Evolutionary conservation across 2,113 vertebrate species (phyloP).

Genomic region (Dolichotis patagonum): DNA sequence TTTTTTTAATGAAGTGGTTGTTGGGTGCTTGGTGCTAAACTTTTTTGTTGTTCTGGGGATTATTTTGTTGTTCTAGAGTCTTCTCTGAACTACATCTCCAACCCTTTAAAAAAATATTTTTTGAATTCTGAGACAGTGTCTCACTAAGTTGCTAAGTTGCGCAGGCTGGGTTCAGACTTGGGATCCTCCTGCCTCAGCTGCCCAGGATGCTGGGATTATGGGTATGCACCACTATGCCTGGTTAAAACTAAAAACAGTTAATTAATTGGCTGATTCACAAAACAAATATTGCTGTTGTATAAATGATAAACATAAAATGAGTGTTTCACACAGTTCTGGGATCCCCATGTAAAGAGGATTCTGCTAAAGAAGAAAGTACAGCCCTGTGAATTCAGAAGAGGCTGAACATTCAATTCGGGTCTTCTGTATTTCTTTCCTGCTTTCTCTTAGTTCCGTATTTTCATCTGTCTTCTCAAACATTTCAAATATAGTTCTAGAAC

Average conservation of each 20-base stretch:
- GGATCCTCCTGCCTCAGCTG: neutral
- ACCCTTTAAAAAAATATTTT: neutral
- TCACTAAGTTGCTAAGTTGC: neutral
- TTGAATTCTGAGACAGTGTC: neutral
- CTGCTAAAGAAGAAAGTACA: conserved; percentile 17
- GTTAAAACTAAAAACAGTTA: neutral
- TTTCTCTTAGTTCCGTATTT: neutral
- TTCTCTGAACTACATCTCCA: neutral
- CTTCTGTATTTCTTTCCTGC: neutral
- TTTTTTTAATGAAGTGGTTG: neutral
- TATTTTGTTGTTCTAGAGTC: too few species aligned
- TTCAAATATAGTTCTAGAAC: neutral
- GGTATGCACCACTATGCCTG: neutral
- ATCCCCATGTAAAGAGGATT: neutral
- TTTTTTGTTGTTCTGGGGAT: neutral
- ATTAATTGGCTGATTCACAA: neutral
- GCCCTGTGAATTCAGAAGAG: conserved; percentile 13
- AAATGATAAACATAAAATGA: neutral
- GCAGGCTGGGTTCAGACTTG: neutral
- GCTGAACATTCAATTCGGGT: neutral
- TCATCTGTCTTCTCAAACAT: neutral
- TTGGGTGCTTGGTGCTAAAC: neutral
- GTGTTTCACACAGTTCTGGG: neutral
- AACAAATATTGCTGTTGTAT: neutral
- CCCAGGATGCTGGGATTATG: neutral